Evolutionary conservation across 2,113 vertebrate genomes (phyloP), one percentile per base, ranked within the genome.

Genomic region (Mormyrus iriodes): DNA sequence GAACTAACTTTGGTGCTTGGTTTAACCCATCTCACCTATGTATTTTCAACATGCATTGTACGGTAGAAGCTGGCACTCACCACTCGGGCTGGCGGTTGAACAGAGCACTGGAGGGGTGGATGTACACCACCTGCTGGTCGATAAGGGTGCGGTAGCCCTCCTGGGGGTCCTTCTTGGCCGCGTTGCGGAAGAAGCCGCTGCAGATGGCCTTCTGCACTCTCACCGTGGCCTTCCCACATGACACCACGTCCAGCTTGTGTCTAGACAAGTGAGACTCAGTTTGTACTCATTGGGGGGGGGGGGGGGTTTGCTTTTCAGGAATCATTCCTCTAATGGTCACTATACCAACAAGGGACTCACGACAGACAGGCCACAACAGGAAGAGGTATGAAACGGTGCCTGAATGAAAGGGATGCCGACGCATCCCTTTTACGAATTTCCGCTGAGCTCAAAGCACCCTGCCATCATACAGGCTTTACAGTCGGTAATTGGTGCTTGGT

Each of bases 61-160:
- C n/a, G 13, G 27, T 65, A 65, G 61, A 65, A 65, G 61, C 61
- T 65, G 61, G 65, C 13, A 91, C 93, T 84, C 96, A 99, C 98
- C 98, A 99, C 91, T 99, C 98, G 0, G 98, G 98, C 90, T 99
- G 98, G 0, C 98, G 96, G 94, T 99, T 99, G 95, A 99, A 99
- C 48, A 99, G 96, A 4, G 98, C 98, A 1, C 98, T 99, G 90
- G 98, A 99, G 0, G 98, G 98, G 88, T 99, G 98, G 93, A 99
- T 99, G 52, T 99, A 99, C 5, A 99, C 98, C 5, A 99, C 98
- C 31, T 99, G 98, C 90, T 99, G 98, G 93, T 99, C 98, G 10
- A 99, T 99, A 13, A 99, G 97, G 0, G 98, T 99, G 86, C 98
- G 92, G 91, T 99, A 99, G 1, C 98, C 98, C 48, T 99, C 98